Evolutionary conservation across 1,140 invertebrate species (phyloP), one percentile per base, ranked within the genome.

Genomic region (Cephus cinctus): DNA sequence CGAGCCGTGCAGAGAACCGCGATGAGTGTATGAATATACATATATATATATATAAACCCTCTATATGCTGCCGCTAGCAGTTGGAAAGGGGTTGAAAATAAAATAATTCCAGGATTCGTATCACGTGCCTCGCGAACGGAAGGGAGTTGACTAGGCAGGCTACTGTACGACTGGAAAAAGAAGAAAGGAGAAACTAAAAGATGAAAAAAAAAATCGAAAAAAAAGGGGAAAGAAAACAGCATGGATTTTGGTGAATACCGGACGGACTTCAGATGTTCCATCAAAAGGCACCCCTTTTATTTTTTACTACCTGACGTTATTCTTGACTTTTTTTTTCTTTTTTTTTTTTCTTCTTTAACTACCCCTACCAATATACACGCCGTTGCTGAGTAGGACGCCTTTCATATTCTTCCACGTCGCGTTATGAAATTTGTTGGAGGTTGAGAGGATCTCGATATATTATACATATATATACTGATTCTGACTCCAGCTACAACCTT

Each of bases 31-130:
- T 44, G 31, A 34, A 2, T 11, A 19, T 22, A 14, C 19, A 14
- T 4, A 18, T 8, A 22, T 5, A 34, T 18, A 16, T 22, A n/a
- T 31, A 14, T 20, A 16, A 18, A 18, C 19, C 20, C 12, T 12
- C 14, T 11, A 22, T 19, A 25, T 19, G 31, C 36, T 18, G 45
- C 48, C 14, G 36, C 41, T 12, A 46, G 52, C 49, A 40, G 56
- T 36, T 54, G 56, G 62, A 59, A 69, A 66, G 64, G n/a, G 66
- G 66, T 69, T 69, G 66, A 56, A 66, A 69, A 69, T 67, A 63
- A 69, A 65, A 65, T 64, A 65, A 63, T 59, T 67, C 57, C 34
- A 38, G 54, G 56, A 69, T 67, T 65, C 64, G 52, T 50, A 59
- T 63, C 67, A 69, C 67, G 67, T 59, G 53, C 60, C 27, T 23